phyloP scores from a whole-genome alignment of 2,113 vertebrate genomes.

The Hystrix cristata region DNA sequence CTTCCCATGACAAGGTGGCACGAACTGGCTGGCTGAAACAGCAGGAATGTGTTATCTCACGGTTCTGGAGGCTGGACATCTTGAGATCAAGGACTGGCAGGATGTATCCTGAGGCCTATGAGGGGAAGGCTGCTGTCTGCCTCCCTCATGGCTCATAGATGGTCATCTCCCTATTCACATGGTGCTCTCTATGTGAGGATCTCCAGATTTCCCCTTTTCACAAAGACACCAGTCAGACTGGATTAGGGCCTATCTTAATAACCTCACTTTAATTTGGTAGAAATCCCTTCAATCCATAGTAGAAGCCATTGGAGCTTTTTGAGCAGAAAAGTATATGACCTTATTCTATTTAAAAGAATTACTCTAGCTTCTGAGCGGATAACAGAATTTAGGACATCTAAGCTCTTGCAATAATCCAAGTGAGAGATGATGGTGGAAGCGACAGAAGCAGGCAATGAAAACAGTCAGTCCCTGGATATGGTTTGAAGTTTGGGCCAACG shows the following conservation, averaged over 20 bases:
- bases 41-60: background rate
- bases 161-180: too few species aligned
- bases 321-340: background rate
- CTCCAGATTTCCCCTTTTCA: background rate
- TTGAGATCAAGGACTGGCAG: background rate
- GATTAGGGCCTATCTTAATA: background rate
- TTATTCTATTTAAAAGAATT: background rate
- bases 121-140: background rate
- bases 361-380: background rate
- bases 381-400: background rate
- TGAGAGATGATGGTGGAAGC: background rate
- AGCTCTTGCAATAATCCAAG: background rate
- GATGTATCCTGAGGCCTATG: background rate
- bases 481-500: background rate
- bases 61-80: background rate
- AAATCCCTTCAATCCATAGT: background rate
- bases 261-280: background rate
- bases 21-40: background rate
- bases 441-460: background rate
- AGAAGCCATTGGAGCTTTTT: background rate
- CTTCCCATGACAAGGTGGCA: too few species aligned
- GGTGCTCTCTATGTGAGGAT: background rate
- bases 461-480: background rate
- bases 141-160: background rate
- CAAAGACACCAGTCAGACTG: background rate